A percentile compares a stretch with the other conserved stretches of the same genome.
These are phyloP conservation scores for Acrobasis consociella DNA, from an alignment of 2,888 invertebrate genomes.

Conservation along the genomic window DNA sequence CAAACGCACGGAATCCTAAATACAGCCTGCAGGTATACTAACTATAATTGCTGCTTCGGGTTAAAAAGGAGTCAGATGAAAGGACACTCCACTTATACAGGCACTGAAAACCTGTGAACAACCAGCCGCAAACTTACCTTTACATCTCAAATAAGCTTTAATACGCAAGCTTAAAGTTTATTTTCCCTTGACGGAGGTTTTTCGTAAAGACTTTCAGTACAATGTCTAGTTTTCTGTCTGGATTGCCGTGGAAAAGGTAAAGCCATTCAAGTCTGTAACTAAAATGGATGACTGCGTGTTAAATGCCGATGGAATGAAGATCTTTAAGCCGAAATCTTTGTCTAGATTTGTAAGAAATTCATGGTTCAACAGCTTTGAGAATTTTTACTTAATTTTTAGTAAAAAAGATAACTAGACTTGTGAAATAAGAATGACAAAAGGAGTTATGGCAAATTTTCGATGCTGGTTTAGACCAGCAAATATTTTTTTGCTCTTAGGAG, in stretches of 20 bases:
- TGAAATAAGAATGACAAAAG: no score
- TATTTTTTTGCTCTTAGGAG: no score
- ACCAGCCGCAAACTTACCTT: conserved; percentile 36
- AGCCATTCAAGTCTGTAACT: conserved; percentile 53
- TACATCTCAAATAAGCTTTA: conserved; percentile 23
- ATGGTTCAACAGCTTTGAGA: no score
- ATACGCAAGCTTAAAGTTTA: neutral
- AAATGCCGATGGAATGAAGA: conserved; percentile 40
- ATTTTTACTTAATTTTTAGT: no score
- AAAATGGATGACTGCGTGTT: conserved; percentile 42
- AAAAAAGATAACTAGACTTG: no score
- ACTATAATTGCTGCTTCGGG: conserved; percentile 77
- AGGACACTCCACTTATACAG: conserved; percentile 67
- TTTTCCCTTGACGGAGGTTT: conserved; percentile 7
- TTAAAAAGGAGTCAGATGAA: conserved; percentile 70
- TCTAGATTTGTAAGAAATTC: neutral
- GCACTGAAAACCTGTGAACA: conserved; percentile 57
- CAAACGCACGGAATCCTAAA: conserved; percentile 49
- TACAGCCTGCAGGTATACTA: conserved; percentile 65
- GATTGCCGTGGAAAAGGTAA: conserved; percentile 63
- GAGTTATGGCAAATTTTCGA: no score
- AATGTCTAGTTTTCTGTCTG: conserved; percentile 67
- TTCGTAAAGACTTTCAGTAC: conserved; percentile 35
- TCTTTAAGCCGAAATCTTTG: conserved; percentile 3
- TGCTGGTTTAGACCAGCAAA: no score